A percentile compares a stretch with the other conserved stretches of the same genome.
Conservation (phyloP, 2,113 vertebrate species). For the Prolemur simus region DNA sequence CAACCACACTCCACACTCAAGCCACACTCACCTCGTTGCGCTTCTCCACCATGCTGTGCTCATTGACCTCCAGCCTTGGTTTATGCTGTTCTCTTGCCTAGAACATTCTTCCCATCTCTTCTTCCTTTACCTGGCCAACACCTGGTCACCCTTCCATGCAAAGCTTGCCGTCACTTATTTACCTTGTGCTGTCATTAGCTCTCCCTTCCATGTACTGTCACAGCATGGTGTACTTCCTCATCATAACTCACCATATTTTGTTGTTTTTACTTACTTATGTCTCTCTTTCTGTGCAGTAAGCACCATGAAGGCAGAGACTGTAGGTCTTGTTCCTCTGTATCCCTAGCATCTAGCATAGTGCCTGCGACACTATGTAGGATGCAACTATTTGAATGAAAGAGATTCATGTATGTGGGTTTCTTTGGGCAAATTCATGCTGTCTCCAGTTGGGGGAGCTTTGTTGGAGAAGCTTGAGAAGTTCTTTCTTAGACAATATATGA, state of each 20-base stretch:
- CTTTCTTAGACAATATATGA: not conserved
- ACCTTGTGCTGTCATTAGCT: not conserved
- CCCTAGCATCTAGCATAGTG: not conserved
- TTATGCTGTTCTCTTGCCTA: not conserved
- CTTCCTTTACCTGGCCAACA: not conserved
- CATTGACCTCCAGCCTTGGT: not conserved
- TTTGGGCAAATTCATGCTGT: not conserved
- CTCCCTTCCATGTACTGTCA: not conserved
- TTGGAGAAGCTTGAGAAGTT: not conserved
- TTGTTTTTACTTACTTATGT: not conserved
- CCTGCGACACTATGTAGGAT: not conserved
- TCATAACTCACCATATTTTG: not conserved
- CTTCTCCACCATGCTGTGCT: not conserved
- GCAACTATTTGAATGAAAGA: not conserved
- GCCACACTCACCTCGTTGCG: not conserved
- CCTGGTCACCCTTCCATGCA: not conserved
- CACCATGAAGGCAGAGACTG: not conserved
- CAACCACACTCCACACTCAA: too few species aligned
- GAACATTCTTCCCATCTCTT: not conserved
- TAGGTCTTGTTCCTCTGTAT: not conserved
- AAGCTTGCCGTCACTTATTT: not conserved
- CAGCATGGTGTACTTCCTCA: not conserved
- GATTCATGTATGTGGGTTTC: not conserved
- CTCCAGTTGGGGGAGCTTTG: not conserved
- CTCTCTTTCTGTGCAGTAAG: not conserved